phyloP scores from a whole-genome alignment of 2,797 vertebrate genomes.

The Channa striata region DNA sequence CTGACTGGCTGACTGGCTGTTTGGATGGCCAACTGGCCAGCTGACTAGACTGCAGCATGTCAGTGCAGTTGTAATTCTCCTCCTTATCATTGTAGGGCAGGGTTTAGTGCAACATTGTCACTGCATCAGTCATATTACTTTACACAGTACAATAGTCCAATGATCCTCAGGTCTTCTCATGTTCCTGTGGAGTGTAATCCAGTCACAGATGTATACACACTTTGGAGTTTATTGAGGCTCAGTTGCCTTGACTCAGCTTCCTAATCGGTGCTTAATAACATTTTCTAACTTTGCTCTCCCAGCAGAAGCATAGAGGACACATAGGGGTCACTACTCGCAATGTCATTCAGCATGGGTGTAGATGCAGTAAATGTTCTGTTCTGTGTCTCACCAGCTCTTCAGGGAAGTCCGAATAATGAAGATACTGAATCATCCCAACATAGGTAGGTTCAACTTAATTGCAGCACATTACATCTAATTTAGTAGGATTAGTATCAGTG shows the following conservation, averaged over 20 bases:
- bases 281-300: constrained; percentile 23
- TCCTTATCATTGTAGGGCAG: constrained; percentile 50
- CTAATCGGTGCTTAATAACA: constrained; percentile 25
- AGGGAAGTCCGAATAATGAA: constrained; percentile 99
- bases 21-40: constrained; percentile 15
- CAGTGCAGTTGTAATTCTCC: constrained; percentile 55
- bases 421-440: constrained; percentile 96
- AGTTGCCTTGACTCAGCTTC: constrained; percentile 12
- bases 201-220: constrained; percentile 28
- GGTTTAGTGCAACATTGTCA: constrained; percentile 36
- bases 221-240: constrained; percentile 35
- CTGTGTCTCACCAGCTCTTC: constrained; percentile 90
- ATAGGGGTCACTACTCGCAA: constrained; percentile 16
- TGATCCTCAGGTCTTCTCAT: constrained; percentile 39
- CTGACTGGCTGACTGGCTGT: constrained; percentile 49
- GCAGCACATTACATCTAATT: not conserved
- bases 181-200: constrained; percentile 35
- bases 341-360: constrained; percentile 18
- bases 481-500: constrained; percentile 7
- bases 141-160: constrained; percentile 38
- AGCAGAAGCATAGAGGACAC: not conserved
- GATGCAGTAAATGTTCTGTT: constrained; percentile 29
- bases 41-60: constrained; percentile 47
- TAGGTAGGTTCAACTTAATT: constrained; percentile 84
- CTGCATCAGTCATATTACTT: constrained; percentile 47